Percentiles rank a stretch among this genome's conserved stretches.
Conservation (phyloP, 2,888 invertebrate species). For the Belgica antarctica region DNA sequence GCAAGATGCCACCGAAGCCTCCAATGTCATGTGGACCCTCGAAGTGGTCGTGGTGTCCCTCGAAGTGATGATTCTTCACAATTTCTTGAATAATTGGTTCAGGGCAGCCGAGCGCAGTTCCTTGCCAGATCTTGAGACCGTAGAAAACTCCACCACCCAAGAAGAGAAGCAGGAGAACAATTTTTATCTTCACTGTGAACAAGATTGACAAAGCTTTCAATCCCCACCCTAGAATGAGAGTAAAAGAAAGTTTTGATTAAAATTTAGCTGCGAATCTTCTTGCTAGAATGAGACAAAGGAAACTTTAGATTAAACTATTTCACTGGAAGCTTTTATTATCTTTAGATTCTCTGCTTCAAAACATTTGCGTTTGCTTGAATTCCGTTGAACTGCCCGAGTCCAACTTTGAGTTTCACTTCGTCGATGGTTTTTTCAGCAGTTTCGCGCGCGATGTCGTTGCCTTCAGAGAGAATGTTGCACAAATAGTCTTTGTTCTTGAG, state of each 20-base stretch:
- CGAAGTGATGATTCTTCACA: not conserved
- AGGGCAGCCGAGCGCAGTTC: conserved; percentile 35
- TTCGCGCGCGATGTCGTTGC: conserved; percentile 63
- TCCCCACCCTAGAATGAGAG: conserved; percentile 37
- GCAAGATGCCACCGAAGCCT: not conserved
- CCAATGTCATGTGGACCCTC: no score
- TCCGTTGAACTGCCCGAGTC: conserved; percentile 51
- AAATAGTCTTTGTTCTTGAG: conserved; percentile 64
- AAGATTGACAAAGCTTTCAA: conserved; percentile 33
- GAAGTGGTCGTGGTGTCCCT: not conserved
- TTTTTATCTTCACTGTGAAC: conserved; percentile 30
- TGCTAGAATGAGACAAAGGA: no score
- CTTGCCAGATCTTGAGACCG: conserved; percentile 42
- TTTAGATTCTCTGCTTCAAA: not conserved
- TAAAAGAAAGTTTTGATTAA: not conserved
- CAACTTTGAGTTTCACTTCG: conserved; percentile 64
- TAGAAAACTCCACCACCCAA: conserved; percentile 36
- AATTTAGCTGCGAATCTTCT: not conserved
- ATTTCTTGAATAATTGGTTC: conserved; percentile 39
- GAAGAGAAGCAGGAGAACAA: conserved; percentile 34
- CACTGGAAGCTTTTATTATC: not conserved
- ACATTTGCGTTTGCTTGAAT: not conserved
- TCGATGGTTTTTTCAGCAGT: conserved; percentile 65
- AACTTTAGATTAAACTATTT: not conserved
- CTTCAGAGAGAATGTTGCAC: conserved; percentile 61